phyloP scores from a whole-genome alignment of 2,888 invertebrate genomes.

The Neoascia interrupta region DNA sequence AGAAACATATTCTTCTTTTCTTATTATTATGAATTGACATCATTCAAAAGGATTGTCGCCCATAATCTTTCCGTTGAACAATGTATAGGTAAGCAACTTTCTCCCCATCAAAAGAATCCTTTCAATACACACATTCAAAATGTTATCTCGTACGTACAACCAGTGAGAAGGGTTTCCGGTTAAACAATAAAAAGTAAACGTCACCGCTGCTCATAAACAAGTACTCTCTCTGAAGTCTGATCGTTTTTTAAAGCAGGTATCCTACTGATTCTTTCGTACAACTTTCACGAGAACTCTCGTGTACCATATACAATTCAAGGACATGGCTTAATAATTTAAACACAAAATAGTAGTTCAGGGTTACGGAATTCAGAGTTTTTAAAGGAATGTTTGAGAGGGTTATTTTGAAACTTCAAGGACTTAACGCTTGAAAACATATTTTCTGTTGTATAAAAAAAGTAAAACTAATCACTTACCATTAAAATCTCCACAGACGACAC shows the following conservation, averaged over 20 bases:
- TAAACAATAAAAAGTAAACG: constrained; percentile 11
- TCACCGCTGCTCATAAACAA: constrained; percentile 52
- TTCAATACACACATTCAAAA: too few relatives aligned
- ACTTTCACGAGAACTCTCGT: constrained; percentile 33
- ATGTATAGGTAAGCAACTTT: too few relatives aligned
- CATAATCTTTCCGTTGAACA: too few relatives aligned
- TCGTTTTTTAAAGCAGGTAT: constrained; percentile 54
- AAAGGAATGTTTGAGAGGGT: constrained; percentile 43
- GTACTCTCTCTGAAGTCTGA: background rate
- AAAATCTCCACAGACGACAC: constrained; percentile 96
- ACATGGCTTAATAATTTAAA: constrained; percentile 39
- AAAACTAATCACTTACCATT: constrained; percentile 84
- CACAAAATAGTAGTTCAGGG: background rate
- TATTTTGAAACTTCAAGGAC: constrained; percentile 51
- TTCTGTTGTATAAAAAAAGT: background rate
- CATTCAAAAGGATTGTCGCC: too few relatives aligned
- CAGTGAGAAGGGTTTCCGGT: too few relatives aligned
- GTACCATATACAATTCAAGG: constrained; percentile 57
- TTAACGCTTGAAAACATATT: constrained; percentile 56
- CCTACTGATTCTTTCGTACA: constrained; percentile 11
- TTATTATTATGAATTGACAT: too few relatives aligned
- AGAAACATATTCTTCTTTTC: too few relatives aligned
- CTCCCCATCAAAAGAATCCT: too few relatives aligned
- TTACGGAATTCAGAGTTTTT: background rate
- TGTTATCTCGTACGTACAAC: too few relatives aligned